Conservation (phyloP, 1,140 invertebrate species). For the Tetramorium parvispinum region DNA sequence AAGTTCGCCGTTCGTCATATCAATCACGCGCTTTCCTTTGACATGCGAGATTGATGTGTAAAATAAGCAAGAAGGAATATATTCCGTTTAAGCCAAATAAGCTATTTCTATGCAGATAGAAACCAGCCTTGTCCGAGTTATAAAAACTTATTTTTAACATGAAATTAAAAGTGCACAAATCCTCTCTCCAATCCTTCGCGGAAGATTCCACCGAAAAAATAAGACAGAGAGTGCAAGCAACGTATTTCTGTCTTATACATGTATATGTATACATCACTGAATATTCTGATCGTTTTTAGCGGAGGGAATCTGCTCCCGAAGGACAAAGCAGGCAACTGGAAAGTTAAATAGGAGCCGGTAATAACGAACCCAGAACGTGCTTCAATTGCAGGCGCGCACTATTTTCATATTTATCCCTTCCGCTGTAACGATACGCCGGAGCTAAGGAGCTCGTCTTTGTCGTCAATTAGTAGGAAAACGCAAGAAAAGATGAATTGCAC, state of each 20-base stretch:
- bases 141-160: conserved; percentile 4
- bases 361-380: conserved; percentile 57
- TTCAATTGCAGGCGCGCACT: conserved; percentile 54
- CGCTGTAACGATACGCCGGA: conserved; percentile 42
- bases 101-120: conserved; percentile 18
- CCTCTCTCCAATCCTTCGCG: not conserved
- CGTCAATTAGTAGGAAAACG: conserved; percentile 53
- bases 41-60: not conserved
- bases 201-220: not conserved
- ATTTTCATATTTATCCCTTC: conserved; percentile 60
- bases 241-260: not conserved
- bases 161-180: conserved; percentile 1
- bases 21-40: not conserved
- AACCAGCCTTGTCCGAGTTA: not conserved
- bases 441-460: conserved; percentile 57
- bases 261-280: not conserved
- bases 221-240: not conserved
- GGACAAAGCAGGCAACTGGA: conserved; percentile 57
- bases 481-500: conserved; percentile 40
- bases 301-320: conserved; percentile 31
- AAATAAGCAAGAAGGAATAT: not conserved
- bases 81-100: not conserved
- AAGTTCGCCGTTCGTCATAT: not conserved
- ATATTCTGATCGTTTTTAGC: conserved; percentile 16
- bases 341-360: conserved; percentile 58